Conservation (phyloP, 1,140 invertebrate species). For the Pseudomyrmex pallidus region DNA sequence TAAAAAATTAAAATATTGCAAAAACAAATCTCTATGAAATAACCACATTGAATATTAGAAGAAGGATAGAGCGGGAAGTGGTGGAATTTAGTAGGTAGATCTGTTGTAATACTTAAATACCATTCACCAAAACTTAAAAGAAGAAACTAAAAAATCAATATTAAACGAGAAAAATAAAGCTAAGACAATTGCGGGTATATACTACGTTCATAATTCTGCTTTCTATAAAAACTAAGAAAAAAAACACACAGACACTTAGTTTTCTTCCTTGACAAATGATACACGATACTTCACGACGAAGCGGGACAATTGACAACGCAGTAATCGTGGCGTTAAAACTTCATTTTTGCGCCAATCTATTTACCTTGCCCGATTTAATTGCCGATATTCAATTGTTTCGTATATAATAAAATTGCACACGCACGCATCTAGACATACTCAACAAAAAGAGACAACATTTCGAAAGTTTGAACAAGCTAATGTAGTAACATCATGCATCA, state of each 20-base stretch:
- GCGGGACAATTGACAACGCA: background rate
- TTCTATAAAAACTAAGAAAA: background rate
- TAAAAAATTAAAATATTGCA: slow-evolving; percentile 3
- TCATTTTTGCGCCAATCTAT: slow-evolving; percentile 6
- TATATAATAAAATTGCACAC: slow-evolving; percentile 47
- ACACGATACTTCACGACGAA: slow-evolving; percentile 4
- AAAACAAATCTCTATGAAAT: slow-evolving; percentile 33
- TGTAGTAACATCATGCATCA: slow-evolving; percentile 60
- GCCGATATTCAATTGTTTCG: slow-evolving; percentile 37
- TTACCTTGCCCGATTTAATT: slow-evolving; percentile 40
- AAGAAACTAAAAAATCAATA: background rate
- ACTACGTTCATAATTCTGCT: slow-evolving; percentile 14
- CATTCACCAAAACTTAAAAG: slow-evolving; percentile 32
- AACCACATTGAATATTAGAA: slow-evolving; percentile 17
- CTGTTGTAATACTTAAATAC: background rate
- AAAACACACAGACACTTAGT: slow-evolving; percentile 12
- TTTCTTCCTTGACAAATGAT: background rate
- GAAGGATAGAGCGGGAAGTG: slow-evolving; percentile 16
- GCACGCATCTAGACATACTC: slow-evolving; percentile 54
- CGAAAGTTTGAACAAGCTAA: slow-evolving; percentile 46
- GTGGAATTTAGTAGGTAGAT: background rate
- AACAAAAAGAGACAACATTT: slow-evolving; percentile 41
- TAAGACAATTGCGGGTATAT: slow-evolving; percentile 20
- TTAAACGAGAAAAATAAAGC: slow-evolving; percentile 13
- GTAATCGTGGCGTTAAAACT: slow-evolving; percentile 21